A percentile compares a stretch with the other conserved stretches of the same genome.
Conservation (phyloP, 2,797 vertebrate genomes). For the Myotis pilosus region DNA sequence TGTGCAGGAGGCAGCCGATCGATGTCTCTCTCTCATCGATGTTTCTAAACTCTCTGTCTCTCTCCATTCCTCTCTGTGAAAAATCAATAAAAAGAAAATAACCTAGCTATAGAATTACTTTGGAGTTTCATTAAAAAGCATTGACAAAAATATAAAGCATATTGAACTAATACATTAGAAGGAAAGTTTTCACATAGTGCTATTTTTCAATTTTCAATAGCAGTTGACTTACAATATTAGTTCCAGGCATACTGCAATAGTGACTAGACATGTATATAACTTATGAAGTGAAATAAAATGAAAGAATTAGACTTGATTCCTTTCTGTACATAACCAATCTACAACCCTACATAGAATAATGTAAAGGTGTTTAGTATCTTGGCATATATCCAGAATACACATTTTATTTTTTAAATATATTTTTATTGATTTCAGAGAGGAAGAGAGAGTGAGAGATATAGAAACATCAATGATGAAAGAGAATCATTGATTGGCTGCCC, state of each 20-base stretch:
- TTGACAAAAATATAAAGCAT: slow-evolving; percentile 33
- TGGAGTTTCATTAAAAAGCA: slow-evolving; percentile 25
- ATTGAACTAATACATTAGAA: slow-evolving; percentile 11
- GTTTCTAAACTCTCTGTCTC: no score
- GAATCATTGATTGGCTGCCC: no score
- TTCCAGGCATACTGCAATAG: neutral
- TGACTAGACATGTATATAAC: neutral
- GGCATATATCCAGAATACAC: neutral
- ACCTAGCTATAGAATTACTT: neutral
- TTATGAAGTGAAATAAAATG: neutral
- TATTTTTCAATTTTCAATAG: neutral
- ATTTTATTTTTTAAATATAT: neutral
- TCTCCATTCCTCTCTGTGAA: no score
- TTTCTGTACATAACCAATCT: neutral
- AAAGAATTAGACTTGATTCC: neutral
- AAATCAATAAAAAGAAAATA: no score
- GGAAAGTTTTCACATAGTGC: neutral
- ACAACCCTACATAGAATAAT: neutral
- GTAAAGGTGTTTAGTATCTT: neutral
- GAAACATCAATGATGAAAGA: no score
- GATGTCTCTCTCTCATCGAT: no score
- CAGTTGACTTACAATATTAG: neutral
- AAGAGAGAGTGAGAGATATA: no score
- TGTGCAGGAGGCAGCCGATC: no score
- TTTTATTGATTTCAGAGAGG: no score